These are phyloP conservation scores for Hypselothyrea guttata DNA, from an alignment of 2,888 invertebrate species.

Conservation along the genomic window DNA sequence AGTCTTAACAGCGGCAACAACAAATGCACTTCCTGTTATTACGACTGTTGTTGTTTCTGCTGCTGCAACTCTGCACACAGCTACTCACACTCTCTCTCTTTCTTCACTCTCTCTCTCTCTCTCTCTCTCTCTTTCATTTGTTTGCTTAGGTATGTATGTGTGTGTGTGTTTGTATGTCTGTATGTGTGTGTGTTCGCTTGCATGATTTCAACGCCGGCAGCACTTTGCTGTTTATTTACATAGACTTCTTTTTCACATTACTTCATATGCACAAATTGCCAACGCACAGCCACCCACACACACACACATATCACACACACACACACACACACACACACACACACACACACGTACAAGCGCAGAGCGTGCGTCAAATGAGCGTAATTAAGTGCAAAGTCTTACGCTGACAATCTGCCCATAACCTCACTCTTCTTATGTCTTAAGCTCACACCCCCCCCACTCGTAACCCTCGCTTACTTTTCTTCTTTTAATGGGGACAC, in stretches of 20 bases:
- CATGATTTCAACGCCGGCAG: conserved; percentile 72
- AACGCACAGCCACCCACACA: conserved; percentile 37
- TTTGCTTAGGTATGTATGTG: conserved; percentile 72
- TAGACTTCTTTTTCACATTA: conserved; percentile 68
- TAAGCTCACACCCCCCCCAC: too few relatives aligned
- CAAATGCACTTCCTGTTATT: conserved; percentile 75
- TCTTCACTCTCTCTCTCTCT: background rate
- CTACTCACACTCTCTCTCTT: conserved; percentile 7
- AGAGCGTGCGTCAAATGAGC: conserved; percentile 54
- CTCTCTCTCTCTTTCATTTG: conserved; percentile 23
- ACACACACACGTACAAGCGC: conserved; percentile 6
- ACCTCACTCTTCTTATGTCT: conserved; percentile 4
- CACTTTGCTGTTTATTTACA: conserved; percentile 76
- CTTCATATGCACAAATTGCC: conserved; percentile 71
- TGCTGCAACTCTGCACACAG: conserved; percentile 35
- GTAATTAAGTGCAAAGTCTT: conserved; percentile 55
- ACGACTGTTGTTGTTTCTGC: conserved; percentile 47
- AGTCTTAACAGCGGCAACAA: conserved; percentile 70
- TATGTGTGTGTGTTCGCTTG: conserved; percentile 42
- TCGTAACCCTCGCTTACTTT: too few relatives aligned
- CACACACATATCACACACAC: conserved; percentile 30
- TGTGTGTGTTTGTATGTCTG: too few relatives aligned
- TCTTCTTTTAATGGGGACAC: too few relatives aligned
- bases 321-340: too few relatives aligned
- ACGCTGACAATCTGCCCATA: conserved; percentile 8